phyloP scores from a whole-genome alignment of 2,888 invertebrate species.

The Alloscopus bannaensis region DNA sequence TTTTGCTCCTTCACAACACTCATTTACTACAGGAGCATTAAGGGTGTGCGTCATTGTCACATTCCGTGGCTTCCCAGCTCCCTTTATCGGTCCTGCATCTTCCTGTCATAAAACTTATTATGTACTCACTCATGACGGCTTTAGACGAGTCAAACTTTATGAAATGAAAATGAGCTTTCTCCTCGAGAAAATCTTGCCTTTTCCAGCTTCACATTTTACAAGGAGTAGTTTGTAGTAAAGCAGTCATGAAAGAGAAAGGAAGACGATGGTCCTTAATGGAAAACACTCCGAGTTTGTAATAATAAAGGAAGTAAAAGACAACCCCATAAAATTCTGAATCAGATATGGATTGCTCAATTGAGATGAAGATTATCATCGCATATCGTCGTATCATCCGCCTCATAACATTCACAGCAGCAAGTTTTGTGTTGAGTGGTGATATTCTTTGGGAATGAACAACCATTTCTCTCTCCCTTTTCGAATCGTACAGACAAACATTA shows the following conservation, averaged over 20 bases:
- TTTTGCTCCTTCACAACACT: background rate
- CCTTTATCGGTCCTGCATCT: background rate
- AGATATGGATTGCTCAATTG: slow-evolving; percentile 42
- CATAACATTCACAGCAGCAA: slow-evolving; percentile 37
- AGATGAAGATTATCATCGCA: slow-evolving; percentile 42
- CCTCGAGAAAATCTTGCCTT: slow-evolving; percentile 1
- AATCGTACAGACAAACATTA: too few relatives aligned
- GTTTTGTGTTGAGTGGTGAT: background rate
- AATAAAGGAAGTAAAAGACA: background rate
- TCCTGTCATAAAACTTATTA: slow-evolving; percentile 16
- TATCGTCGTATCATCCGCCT: slow-evolving; percentile 27
- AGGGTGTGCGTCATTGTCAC: too few relatives aligned
- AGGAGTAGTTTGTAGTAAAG: background rate
- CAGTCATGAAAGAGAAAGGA: background rate
- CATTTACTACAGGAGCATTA: too few relatives aligned
- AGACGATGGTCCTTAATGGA: background rate
- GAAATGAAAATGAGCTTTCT: slow-evolving; percentile 20
- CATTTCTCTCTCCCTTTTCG: too few relatives aligned
- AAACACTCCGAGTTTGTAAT: slow-evolving; percentile 3
- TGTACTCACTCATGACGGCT: background rate
- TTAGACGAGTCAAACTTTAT: background rate
- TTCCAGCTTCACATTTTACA: too few relatives aligned
- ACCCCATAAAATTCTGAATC: slow-evolving; percentile 21
- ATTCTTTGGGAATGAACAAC: background rate
- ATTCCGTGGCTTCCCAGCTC: background rate